These are phyloP conservation scores for Harpalus rufipes DNA, from an alignment of 2,888 invertebrate species.

Conservation along the genomic window DNA sequence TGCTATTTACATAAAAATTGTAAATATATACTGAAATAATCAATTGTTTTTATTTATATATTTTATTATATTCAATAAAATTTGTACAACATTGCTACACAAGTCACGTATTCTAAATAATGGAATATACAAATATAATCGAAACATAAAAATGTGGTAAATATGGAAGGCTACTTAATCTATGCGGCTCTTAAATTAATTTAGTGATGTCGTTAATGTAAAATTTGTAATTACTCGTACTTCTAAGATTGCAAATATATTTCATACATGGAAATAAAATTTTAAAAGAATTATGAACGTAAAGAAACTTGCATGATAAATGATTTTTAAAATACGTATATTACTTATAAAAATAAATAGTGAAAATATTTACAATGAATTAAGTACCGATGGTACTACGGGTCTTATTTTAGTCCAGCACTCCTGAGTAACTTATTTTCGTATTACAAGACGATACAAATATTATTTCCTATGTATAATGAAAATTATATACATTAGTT, in stretches of 20 bases:
- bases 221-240: conserved; percentile 33
- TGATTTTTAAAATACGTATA: conserved; percentile 19
- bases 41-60: conserved; percentile 45
- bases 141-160: conserved; percentile 57
- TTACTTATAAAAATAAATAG: conserved; percentile 49
- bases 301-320: conserved; percentile 14
- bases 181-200: conserved; percentile 45
- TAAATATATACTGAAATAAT: too few relatives aligned
- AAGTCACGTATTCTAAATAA: conserved; percentile 59
- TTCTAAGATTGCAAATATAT: conserved; percentile 28
- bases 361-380: conserved; percentile 43
- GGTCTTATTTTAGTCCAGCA: conserved; percentile 34
- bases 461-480: conserved; percentile 16
- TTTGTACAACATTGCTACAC: conserved; percentile 63
- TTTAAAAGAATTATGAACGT: not conserved
- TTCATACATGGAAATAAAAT: conserved; percentile 3
- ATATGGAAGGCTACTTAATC: conserved; percentile 18
- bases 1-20: too few relatives aligned
- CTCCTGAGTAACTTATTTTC: conserved; percentile 38
- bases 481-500: conserved; percentile 28
- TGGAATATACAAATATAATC: conserved; percentile 62
- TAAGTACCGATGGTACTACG: conserved; percentile 32
- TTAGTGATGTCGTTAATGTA: conserved; percentile 45
- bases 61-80: conserved; percentile 63
- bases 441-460: conserved; percentile 37